These are phyloP conservation scores for Pachydiplax longipennis DNA, from an alignment of 2,888 invertebrate genomes.

Conservation along the genomic window DNA sequence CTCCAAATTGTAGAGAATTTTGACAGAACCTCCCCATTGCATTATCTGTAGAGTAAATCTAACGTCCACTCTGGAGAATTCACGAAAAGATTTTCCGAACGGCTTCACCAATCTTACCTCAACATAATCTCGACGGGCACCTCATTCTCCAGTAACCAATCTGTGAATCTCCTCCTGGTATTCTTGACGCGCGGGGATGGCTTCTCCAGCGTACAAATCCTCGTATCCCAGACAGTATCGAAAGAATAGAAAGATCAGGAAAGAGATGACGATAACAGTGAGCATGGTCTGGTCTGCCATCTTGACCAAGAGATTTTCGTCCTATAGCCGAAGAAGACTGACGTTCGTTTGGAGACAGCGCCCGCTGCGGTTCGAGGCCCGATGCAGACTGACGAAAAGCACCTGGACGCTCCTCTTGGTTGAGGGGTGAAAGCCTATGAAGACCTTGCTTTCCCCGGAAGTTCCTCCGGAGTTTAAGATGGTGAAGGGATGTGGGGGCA, in stretches of 20 bases:
- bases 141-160: conserved; percentile 4
- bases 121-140: neutral
- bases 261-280: conserved; percentile 30
- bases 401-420: neutral
- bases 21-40: too few species aligned
- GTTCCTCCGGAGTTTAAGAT: neutral
- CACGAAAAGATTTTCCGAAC: neutral
- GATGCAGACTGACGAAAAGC: conserved; percentile 6
- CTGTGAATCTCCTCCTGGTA: neutral
- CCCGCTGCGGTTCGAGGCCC: conserved; percentile 9
- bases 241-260: conserved; percentile 27
- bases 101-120: conserved; percentile 7
- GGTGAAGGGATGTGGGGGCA: neutral
- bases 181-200: neutral
- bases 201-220: neutral
- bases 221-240: conserved; percentile 27
- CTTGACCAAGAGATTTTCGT: neutral
- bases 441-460: conserved; percentile 37
- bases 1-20: too few species aligned
- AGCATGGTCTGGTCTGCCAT: conserved; percentile 40
- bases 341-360: neutral
- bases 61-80: too few species aligned
- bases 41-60: too few species aligned
- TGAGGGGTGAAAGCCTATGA: neutral
- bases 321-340: neutral